phyloP scores from a whole-genome alignment of 2,888 invertebrate genomes.

The Scaptomyza polygonia region DNA sequence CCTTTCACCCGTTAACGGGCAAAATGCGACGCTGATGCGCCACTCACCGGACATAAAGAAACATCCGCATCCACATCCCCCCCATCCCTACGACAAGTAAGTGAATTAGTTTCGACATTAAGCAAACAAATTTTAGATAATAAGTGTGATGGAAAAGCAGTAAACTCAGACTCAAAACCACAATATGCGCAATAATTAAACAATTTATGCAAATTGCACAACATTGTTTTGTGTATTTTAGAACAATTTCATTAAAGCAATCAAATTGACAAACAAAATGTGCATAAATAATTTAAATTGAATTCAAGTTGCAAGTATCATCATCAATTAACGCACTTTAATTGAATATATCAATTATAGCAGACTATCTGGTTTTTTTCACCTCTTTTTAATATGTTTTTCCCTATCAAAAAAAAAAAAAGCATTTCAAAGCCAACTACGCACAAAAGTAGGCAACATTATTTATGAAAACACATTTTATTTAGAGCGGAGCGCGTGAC shows the following conservation, averaged over 20 bases:
- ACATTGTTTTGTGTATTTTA: slow-evolving; percentile 3
- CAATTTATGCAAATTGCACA: slow-evolving; percentile 13
- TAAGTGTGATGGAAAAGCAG: slow-evolving; percentile 38
- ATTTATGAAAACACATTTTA: slow-evolving; percentile 48
- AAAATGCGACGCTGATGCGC: slow-evolving; percentile 82
- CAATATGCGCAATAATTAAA: slow-evolving; percentile 8
- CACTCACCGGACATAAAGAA: slow-evolving; percentile 82
- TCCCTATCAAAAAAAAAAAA: slow-evolving; percentile 33
- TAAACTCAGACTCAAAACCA: neutral
- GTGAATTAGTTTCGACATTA: slow-evolving; percentile 31
- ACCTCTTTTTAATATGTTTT: slow-evolving; percentile 41
- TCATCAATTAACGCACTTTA: slow-evolving; percentile 32
- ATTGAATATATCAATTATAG: slow-evolving; percentile 35
- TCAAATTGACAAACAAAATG: slow-evolving; percentile 6
- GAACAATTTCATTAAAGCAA: slow-evolving; percentile 3
- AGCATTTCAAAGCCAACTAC: slow-evolving; percentile 5
- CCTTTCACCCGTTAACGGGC: slow-evolving; percentile 75
- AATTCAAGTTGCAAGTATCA: slow-evolving; percentile 1
- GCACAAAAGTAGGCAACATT: slow-evolving; percentile 51
- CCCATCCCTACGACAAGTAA: slow-evolving; percentile 82
- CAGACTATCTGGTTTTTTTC: slow-evolving; percentile 23
- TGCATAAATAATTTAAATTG: slow-evolving; percentile 8
- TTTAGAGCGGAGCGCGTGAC: slow-evolving; percentile 11
- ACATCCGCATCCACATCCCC: slow-evolving; percentile 52
- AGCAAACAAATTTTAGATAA: slow-evolving; percentile 48